Evolutionary conservation across 2,113 vertebrate species (phyloP).

Genomic region (Notiomystis cincta): DNA sequence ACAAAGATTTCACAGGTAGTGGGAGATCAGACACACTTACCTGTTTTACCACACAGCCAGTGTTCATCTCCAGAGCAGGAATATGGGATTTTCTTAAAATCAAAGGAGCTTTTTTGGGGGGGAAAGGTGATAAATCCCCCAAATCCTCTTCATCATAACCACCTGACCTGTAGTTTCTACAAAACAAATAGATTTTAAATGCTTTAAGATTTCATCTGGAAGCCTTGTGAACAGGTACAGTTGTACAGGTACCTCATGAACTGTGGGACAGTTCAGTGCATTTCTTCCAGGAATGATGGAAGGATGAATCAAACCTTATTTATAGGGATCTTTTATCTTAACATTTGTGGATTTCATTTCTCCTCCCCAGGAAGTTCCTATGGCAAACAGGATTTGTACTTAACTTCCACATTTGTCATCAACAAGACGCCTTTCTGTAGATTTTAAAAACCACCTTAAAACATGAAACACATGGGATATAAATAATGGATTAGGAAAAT

Average conservation of each 20-base stretch:
- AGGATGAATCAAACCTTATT: slow-evolving; percentile 7
- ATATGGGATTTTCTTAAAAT: background rate
- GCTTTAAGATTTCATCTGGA: background rate
- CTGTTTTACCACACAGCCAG: background rate
- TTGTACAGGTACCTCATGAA: background rate
- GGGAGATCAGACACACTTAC: background rate
- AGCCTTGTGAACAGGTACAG: background rate
- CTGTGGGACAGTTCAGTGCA: background rate
- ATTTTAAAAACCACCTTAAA: background rate
- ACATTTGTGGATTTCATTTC: background rate
- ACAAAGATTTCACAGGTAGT: background rate
- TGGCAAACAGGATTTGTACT: background rate
- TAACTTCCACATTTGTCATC: background rate
- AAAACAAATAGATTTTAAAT: background rate
- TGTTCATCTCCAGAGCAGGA: background rate
- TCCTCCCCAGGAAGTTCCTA: background rate
- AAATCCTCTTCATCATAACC: background rate
- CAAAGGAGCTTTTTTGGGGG: background rate
- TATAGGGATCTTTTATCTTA: background rate
- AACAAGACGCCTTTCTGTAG: background rate
- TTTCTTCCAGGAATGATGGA: background rate
- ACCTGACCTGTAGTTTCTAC: background rate
- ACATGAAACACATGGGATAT: background rate
- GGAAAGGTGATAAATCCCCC: background rate
- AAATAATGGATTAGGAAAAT: background rate